These are phyloP conservation scores for Neosilurus hyrtlii DNA, from an alignment of 2,797 vertebrate genomes.

Conservation along the genomic window DNA sequence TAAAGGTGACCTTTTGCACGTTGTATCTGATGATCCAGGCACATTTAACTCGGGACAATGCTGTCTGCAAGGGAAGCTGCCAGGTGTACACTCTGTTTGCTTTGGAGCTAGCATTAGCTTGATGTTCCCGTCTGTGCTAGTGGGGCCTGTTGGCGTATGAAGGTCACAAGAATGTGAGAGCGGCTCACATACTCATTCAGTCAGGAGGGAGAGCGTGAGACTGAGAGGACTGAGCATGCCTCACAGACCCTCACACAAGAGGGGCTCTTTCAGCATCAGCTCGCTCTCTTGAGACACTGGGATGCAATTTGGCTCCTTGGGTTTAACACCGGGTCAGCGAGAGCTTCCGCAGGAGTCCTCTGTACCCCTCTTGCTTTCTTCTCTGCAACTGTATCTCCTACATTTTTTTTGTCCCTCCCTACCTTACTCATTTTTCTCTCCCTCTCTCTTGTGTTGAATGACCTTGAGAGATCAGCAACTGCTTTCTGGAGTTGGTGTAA, in stretches of 20 bases:
- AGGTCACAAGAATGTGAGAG: constrained; percentile 88
- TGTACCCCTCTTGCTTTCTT: constrained; percentile 16
- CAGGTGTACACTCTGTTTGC: constrained; percentile 48
- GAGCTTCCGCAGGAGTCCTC: constrained; percentile 74
- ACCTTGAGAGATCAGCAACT: constrained; percentile 88
- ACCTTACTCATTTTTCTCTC: constrained; percentile 60
- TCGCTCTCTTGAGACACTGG: constrained; percentile 39
- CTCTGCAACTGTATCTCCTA: constrained; percentile 36
- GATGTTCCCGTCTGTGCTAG: constrained; percentile 64
- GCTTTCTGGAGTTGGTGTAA: constrained; percentile 74
- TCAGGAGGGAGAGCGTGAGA: constrained; percentile 63
- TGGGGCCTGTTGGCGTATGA: constrained; percentile 77
- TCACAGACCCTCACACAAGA: constrained; percentile 41
- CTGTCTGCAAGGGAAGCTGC: constrained; percentile 41
- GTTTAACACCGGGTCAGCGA: constrained; percentile 62
- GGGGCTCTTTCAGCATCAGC: constrained; percentile 45
- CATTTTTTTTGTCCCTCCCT: constrained; percentile 3
- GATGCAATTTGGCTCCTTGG: constrained; percentile 32
- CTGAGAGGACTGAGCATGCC: constrained; percentile 52
- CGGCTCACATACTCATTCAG: constrained; percentile 71
- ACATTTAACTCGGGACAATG: background rate
- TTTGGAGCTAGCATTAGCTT: constrained; percentile 65
- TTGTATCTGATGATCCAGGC: constrained; percentile 38
- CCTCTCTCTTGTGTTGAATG: constrained; percentile 74
- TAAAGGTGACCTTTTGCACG: constrained; percentile 35